phyloP scores from a whole-genome alignment of 2,113 vertebrate genomes.

The Notarius lentiginosus region DNA sequence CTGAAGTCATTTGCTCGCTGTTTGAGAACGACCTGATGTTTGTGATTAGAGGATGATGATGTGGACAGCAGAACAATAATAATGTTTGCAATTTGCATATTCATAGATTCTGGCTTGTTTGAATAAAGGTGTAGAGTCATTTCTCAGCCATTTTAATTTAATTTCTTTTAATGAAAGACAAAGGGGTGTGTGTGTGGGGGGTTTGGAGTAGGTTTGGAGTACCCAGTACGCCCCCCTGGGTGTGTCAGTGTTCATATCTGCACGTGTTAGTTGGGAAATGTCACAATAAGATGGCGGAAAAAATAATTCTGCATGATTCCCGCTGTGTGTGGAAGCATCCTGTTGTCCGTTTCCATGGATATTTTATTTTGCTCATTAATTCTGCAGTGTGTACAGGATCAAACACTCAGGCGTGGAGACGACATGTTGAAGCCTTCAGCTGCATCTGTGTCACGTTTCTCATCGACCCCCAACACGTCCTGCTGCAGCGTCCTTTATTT shows the following conservation, averaged over 20 bases:
- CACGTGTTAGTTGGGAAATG: background rate
- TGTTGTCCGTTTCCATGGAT: slow-evolving; percentile 6
- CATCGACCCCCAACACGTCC: background rate
- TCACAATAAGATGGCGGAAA: background rate
- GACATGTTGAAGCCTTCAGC: background rate
- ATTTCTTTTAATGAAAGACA: too few relatives aligned
- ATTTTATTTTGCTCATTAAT: slow-evolving; percentile 21
- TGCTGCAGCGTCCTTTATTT: too few relatives aligned
- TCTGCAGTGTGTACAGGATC: background rate
- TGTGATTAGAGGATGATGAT: rapidly evolving
- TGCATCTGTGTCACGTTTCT: background rate
- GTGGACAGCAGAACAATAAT: background rate
- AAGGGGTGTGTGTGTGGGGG: too few relatives aligned
- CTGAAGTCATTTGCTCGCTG: background rate
- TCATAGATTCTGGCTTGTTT: background rate
- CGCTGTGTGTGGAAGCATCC: background rate
- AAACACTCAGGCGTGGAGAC: background rate
- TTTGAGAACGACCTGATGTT: background rate
- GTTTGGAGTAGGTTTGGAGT: background rate
- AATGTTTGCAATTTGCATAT: background rate
- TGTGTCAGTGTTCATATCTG: background rate
- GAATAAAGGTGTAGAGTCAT: background rate
- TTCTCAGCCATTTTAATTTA: background rate
- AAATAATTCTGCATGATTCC: background rate
- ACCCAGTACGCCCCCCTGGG: too few relatives aligned